These are phyloP conservation scores for Mythimna vitellina DNA, from an alignment of 2,888 invertebrate species.

Conservation along the genomic window DNA sequence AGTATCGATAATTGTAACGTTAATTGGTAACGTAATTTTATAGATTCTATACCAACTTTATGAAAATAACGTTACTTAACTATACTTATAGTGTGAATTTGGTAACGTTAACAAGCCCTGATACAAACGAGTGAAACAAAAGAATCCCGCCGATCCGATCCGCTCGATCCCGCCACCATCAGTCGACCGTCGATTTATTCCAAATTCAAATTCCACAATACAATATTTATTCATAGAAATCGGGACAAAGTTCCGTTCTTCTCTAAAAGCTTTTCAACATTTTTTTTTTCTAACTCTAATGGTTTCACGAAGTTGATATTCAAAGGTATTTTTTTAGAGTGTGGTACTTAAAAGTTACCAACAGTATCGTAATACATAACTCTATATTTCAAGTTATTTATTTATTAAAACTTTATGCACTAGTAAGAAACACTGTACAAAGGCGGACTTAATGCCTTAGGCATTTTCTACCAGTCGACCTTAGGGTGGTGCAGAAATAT, in stretches of 20 bases:
- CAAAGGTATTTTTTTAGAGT: slow-evolving; percentile 11
- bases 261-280: slow-evolving; percentile 54
- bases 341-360: not conserved
- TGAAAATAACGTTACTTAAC: no score
- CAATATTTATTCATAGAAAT: slow-evolving; percentile 61
- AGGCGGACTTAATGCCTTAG: no score
- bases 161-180: not conserved
- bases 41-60: no score
- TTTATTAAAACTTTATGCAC: no score
- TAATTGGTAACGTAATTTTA: no score
- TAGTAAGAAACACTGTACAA: no score
- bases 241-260: slow-evolving; percentile 31
- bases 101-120: no score
- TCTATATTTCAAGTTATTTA: not conserved
- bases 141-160: not conserved
- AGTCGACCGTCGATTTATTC: slow-evolving; percentile 11
- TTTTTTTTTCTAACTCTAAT: slow-evolving; percentile 58
- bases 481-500: no score
- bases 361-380: not conserved
- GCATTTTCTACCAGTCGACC: no score
- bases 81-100: no score
- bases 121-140: not conserved
- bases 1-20: no score
- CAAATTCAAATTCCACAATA: slow-evolving; percentile 48
- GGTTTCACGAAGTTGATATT: slow-evolving; percentile 47